phyloP scores from a whole-genome alignment of 2,888 invertebrate species.

The Cactoblastis cactorum region DNA sequence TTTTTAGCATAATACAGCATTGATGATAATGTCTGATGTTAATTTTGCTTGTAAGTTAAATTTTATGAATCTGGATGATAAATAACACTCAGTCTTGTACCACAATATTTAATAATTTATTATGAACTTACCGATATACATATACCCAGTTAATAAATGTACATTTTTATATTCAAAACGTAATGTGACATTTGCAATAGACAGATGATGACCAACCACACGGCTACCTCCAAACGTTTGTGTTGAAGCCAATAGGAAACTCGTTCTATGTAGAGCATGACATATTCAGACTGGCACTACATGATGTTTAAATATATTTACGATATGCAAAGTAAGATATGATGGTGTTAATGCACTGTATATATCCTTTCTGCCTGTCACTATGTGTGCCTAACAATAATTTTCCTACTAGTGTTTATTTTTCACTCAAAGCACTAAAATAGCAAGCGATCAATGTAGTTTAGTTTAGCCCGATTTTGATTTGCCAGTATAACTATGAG shows the following conservation, averaged over 20 bases:
- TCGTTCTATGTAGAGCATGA: constrained; percentile 97
- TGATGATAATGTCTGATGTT: too few species aligned
- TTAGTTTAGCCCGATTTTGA: not conserved
- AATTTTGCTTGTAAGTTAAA: too few species aligned
- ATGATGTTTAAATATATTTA: constrained; percentile 78
- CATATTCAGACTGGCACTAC: constrained; percentile 95
- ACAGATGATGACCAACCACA: constrained; percentile 97
- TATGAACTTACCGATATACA: not conserved
- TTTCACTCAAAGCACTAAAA: not conserved
- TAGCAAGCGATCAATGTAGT: not conserved
- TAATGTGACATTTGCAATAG: constrained; percentile 81
- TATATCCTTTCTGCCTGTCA: constrained; percentile 20
- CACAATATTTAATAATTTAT: too few species aligned
- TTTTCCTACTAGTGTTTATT: not conserved
- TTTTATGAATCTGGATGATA: too few species aligned
- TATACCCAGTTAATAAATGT: not conserved
- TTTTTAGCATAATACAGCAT: too few species aligned
- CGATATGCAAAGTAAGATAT: constrained; percentile 44
- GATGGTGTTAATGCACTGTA: constrained; percentile 22
- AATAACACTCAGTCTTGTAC: too few species aligned
- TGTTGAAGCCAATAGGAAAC: constrained; percentile 91
- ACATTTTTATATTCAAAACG: not conserved
- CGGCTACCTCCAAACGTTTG: constrained; percentile 95
- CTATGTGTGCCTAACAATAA: not conserved
- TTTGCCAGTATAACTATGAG: not conserved